Evolutionary conservation across 2,797 vertebrate species (phyloP).

Genomic region (Melanotaenia pygmaea): DNA sequence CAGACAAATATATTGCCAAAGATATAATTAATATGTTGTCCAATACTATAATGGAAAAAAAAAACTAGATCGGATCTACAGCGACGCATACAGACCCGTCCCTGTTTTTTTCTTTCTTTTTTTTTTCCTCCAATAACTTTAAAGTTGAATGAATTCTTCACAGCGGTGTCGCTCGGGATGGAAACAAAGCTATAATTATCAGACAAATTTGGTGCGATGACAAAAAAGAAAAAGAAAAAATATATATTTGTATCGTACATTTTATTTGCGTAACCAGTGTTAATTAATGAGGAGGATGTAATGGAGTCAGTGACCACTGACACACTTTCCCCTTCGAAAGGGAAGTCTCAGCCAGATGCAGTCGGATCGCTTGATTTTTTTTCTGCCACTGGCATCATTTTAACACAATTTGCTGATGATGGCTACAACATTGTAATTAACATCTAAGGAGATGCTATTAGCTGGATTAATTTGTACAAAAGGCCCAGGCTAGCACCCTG

Average conservation of each 20-base stretch:
- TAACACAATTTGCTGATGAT: slow-evolving; percentile 14
- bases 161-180: background rate
- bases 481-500: slow-evolving; percentile 75
- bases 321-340: slow-evolving; percentile 64
- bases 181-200: background rate
- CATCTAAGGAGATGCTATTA: slow-evolving; percentile 42
- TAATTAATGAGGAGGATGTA: slow-evolving; percentile 71
- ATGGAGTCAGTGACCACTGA: slow-evolving; percentile 75
- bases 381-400: slow-evolving; percentile 14
- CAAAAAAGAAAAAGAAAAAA: background rate
- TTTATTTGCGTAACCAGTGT: slow-evolving; percentile 55
- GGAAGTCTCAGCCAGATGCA: slow-evolving; percentile 45
- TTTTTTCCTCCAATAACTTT: slow-evolving; percentile 45
- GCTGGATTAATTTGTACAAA: slow-evolving; percentile 73
- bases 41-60: no score
- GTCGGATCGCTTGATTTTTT: slow-evolving; percentile 24
- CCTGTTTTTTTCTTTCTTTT: background rate
- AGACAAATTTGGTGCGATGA: background rate
- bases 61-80: no score
- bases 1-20: background rate
- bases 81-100: slow-evolving; percentile 20
- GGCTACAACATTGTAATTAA: slow-evolving; percentile 15
- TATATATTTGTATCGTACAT: slow-evolving; percentile 4
- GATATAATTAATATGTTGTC: background rate
- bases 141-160: slow-evolving; percentile 28